Evolutionary conservation across 2,113 vertebrate genomes (phyloP).

Genomic region (Donacobius atricapilla): DNA sequence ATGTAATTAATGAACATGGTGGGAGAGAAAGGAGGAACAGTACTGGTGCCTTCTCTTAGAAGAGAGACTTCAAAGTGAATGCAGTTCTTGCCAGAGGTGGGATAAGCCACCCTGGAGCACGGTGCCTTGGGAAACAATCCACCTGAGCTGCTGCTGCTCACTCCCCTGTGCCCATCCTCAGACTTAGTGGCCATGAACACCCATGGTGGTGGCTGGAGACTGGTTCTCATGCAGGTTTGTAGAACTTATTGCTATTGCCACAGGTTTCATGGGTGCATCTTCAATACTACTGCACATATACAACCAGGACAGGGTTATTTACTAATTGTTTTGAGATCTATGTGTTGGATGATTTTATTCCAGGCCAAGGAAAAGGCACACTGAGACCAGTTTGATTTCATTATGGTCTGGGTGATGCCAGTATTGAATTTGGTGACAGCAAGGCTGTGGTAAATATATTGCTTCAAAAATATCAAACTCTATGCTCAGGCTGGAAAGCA

Average conservation of each 20-base stretch:
- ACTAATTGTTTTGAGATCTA: neutral
- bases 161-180: accelerated
- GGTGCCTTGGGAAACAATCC: neutral
- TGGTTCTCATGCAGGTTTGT: neutral
- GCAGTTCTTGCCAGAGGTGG: neutral
- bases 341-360: neutral
- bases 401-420: neutral
- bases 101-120: accelerated
- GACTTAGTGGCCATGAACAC: accelerated
- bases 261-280: neutral
- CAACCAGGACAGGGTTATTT: neutral
- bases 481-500: neutral
- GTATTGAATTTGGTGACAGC: neutral
- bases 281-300: neutral
- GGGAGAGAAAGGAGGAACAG: neutral
- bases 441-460: neutral
- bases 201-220: accelerated
- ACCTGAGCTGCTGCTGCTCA: neutral
- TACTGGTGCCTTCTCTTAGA: neutral
- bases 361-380: neutral
- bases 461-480: neutral
- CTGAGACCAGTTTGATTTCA: neutral
- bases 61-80: neutral
- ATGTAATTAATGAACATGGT: neutral
- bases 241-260: neutral